Evolutionary conservation across 1,140 invertebrate genomes (phyloP), one percentile per base, ranked within the genome.

Genomic region (Pseudomyrmex pallidus): DNA sequence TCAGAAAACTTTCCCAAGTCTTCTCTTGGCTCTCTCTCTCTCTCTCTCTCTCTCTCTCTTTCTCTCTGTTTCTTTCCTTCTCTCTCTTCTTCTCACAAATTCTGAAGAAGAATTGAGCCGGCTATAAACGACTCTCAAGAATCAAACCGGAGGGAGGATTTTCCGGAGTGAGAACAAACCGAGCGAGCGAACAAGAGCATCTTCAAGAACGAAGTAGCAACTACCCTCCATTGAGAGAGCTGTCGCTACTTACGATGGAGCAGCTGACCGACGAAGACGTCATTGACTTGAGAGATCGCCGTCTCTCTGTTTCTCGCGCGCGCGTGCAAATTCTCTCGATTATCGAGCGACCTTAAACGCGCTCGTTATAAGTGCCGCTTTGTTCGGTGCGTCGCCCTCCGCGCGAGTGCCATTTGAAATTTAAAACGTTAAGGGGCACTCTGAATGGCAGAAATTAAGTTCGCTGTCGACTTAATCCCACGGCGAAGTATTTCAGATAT

Each of bases 281-380:
- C 76, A 70, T 72, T 72, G 76, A 72, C 66, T 80, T 54, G 22
- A 80, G 22, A 80, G 44, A 59, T 72, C 54, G 9, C 17, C 63
- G 12, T 57, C 50, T 68, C 66, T 44, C 68, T 52, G 7, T 74
- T 22, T 66, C 70, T 66, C 48, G 7, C 15, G 8, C 20, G 9
- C 67, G 52, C 20, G 44, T 35, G 12, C 76, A 17, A 12, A 80
- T 70, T 17, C 56, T 25, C 54, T 17, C 20, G 22, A 72, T 44
- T 80, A 80, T 72, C 56, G 76, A 80, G 22, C 76, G 54, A 59
- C 22, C 56, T 80, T 70, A 72, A 80, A 59, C 54, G 67, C 44
- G 66, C 66, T 80, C 76, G 76, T 80, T 72, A 72, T 80, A 80
- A 80, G 66, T 80, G 44, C 76, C 76, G 66, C 66, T 80, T 80